Evolutionary conservation across 1,140 invertebrate genomes (phyloP).

Genomic region (Achatina immaculata): DNA sequence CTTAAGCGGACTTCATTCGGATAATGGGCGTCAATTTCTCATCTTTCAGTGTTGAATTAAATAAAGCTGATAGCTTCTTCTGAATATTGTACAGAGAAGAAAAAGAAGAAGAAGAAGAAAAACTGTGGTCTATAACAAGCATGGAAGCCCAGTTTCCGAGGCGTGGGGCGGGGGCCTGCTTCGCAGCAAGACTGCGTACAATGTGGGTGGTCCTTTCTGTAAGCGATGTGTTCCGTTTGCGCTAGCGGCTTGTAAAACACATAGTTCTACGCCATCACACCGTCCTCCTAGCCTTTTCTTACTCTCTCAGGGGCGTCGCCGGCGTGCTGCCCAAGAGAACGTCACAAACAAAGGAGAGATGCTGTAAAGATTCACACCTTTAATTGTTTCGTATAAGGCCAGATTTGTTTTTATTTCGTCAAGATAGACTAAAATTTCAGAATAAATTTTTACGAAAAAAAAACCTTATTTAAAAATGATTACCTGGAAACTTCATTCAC

Average conservation of each 20-base stretch:
- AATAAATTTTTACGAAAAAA: too few relatives aligned
- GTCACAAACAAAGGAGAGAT: too few relatives aligned
- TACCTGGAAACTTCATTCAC: too few relatives aligned
- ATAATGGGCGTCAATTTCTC: constrained; percentile 11
- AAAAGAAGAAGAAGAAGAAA: not conserved
- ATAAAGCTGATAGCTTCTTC: not conserved
- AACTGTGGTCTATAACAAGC: not conserved
- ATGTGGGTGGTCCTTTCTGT: constrained; percentile 12
- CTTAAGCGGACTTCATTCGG: not conserved
- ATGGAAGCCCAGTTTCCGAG: not conserved
- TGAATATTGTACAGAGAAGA: not conserved
- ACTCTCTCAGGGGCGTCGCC: not conserved
- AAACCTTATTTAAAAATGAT: too few relatives aligned
- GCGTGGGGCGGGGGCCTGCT: not conserved
- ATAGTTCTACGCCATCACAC: constrained; percentile 1
- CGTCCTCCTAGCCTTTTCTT: not conserved
- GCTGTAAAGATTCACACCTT: too few relatives aligned
- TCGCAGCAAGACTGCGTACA: not conserved
- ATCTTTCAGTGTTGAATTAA: not conserved
- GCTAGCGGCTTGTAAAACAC: not conserved
- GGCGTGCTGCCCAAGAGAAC: too few relatives aligned
- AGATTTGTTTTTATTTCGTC: too few relatives aligned
- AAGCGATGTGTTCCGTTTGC: constrained; percentile 10
- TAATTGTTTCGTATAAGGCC: too few relatives aligned
- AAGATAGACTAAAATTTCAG: too few relatives aligned